phyloP scores from a whole-genome alignment of 2,113 vertebrate species.

The Prietella phreatophila region DNA sequence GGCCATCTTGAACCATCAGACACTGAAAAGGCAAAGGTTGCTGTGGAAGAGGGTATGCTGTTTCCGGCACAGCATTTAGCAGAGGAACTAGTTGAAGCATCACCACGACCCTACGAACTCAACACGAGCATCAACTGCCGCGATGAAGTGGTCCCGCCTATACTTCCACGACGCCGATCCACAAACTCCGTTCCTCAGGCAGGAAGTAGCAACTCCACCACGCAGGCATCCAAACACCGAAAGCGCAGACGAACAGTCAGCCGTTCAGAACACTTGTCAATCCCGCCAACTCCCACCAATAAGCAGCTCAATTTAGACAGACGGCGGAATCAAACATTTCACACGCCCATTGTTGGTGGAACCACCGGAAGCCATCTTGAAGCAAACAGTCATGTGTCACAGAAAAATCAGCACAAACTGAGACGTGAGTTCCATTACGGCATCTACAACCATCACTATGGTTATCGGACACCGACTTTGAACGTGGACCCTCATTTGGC shows the following conservation, averaged over 20 bases:
- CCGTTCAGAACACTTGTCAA: conserved; percentile 58
- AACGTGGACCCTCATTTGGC: conserved; percentile 74
- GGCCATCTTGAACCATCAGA: conserved; percentile 13
- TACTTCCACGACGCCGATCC: conserved; percentile 67
- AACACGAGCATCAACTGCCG: conserved; percentile 87
- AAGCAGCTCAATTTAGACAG: conserved; percentile 51
- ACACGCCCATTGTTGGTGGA: conserved; percentile 65
- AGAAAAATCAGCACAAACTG: conserved; percentile 39
- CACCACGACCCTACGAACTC: conserved; percentile 82
- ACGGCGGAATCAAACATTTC: conserved; percentile 62
- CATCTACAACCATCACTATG: conserved; percentile 82
- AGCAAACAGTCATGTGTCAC: background rate
- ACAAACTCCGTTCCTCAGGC: conserved; percentile 39
- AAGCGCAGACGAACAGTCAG: conserved; percentile 79
- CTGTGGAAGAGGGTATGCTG: background rate
- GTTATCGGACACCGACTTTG: conserved; percentile 75
- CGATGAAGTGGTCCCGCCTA: conserved; percentile 80
- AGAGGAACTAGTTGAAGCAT: conserved; percentile 34
- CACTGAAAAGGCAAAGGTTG: conserved; percentile 24
- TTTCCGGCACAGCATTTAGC: conserved; percentile 12
- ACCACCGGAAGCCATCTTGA: conserved; percentile 39
- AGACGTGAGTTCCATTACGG: conserved; percentile 77
- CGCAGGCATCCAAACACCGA: conserved; percentile 61
- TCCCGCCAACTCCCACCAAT: background rate
- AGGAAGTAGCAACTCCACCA: conserved; percentile 40